Evolutionary conservation across 2,797 vertebrate species (phyloP).

Genomic region (Propithecus deckenii): DNA sequence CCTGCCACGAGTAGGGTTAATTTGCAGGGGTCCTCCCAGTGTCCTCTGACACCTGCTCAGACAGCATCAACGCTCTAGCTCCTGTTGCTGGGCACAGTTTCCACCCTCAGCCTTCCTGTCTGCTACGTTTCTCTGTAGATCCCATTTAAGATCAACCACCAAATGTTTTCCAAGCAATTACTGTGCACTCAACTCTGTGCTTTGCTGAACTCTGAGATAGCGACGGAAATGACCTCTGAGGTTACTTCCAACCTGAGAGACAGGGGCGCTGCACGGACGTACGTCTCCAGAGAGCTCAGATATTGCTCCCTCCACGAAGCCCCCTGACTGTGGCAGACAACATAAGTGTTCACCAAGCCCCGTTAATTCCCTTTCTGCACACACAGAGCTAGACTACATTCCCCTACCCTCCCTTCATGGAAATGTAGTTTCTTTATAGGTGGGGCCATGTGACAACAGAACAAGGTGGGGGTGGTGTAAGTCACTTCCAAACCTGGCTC

Average conservation of each 20-base stretch:
- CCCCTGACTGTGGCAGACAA: neutral
- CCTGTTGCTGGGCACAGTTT: neutral
- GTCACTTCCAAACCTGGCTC: neutral
- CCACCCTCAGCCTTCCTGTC: neutral
- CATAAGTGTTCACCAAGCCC: neutral
- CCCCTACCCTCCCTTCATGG: neutral
- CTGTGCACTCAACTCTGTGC: neutral
- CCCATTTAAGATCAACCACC: constrained; percentile 40
- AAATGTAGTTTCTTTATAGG: neutral
- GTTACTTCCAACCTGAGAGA: neutral
- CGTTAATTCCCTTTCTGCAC: neutral
- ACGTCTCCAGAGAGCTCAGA: neutral
- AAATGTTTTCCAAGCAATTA: constrained; percentile 28
- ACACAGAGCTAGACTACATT: neutral
- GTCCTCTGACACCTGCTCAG: neutral
- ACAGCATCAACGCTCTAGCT: neutral
- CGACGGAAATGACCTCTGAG: neutral
- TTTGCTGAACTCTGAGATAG: constrained; percentile 36
- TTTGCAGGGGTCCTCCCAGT: neutral
- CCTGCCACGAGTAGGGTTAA: neutral
- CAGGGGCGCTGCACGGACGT: neutral
- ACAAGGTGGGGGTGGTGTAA: neutral
- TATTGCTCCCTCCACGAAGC: neutral
- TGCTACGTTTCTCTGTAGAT: constrained; percentile 1
- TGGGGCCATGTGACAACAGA: neutral